Conservation (phyloP, 2,888 invertebrate species). For the Sinodicranocentrus sp. region DNA sequence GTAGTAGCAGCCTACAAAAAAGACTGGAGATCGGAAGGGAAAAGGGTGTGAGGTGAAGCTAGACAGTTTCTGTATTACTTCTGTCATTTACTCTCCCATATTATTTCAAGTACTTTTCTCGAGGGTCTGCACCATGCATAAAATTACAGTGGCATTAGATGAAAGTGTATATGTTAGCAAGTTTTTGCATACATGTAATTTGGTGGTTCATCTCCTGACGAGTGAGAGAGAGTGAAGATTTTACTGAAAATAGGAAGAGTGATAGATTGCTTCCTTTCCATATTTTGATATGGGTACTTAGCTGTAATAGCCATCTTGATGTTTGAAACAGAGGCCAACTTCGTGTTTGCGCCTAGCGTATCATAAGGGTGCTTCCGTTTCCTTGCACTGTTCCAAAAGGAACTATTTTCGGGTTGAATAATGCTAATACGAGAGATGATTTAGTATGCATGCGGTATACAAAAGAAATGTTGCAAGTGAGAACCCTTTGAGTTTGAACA, state of each 20-base stretch:
- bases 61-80: conserved; percentile 29
- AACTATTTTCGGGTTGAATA: conserved; percentile 38
- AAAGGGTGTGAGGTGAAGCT: too few species aligned
- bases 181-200: conserved; percentile 11
- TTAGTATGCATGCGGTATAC: conserved; percentile 53
- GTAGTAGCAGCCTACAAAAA: too few species aligned
- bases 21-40: too few species aligned
- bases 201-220: not conserved
- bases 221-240: not conserved
- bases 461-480: conserved; percentile 52
- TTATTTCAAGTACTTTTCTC: conserved; percentile 31
- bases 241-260: not conserved
- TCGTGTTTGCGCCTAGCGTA: conserved; percentile 38
- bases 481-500: conserved; percentile 54
- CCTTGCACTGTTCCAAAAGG: conserved; percentile 33
- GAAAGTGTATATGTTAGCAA: conserved; percentile 6
- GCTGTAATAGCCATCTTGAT: conserved; percentile 47
- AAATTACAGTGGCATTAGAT: conserved; percentile 25
- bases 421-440: conserved; percentile 55
- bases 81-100: conserved; percentile 49
- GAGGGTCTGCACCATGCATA: conserved; percentile 41
- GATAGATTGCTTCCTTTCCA: conserved; percentile 60
- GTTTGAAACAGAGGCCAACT: conserved; percentile 35
- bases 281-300: conserved; percentile 60
- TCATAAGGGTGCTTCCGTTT: conserved; percentile 49